Evolutionary conservation across 2,888 invertebrate species (phyloP), one percentile per base, ranked within the genome.

Genomic region (Leptopterna dolabrata): DNA sequence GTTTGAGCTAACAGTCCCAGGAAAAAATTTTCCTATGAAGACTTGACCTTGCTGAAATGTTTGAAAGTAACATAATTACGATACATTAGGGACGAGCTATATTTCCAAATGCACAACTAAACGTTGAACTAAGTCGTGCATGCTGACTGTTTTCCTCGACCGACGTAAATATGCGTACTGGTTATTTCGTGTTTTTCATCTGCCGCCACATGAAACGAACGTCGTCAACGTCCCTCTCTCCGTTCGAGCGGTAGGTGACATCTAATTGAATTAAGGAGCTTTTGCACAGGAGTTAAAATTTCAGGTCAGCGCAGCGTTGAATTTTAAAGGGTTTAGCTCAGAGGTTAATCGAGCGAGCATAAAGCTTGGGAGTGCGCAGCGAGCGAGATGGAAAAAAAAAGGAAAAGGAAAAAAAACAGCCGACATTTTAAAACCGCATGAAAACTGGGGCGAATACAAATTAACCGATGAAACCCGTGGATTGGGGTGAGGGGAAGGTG

Each of bases 301-400:
- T 19, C 63, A 27, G 63, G 24, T 63, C 63, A 24, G 63, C 19
- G 9, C 24, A 63, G 63, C 24, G 63, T 13, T 63, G 63, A 63
- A 63, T 63, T 63, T 63, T 63, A 63, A 63, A 63, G 24, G 63
- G 63, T 3, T 63, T 24, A 27, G 63, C 24, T 63, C 63, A 63
- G 27, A 63, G 63, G 63, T 63, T 63, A 63, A 63, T 63, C 63
- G 63, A 63, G 63, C 63, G 63, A 63, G 63, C 63, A 24, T 63
- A 63, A 63, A 63, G 63, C 63, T 24, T 24, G 24, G 7, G 63
- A 63, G 24, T 63, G 24, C 55, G 55, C 24, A 63, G 63, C 24
- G 63, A 63, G 63, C 11, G 63, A 63, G 19, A 24, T 63, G 63
- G 24, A 63, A 63, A 63, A 63, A 9, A 63, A 63, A 4, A 63